Base-by-base conservation (phyloP, 92 coral and sea anemone genomes). In the Galaxea fascicularis region DNA sequence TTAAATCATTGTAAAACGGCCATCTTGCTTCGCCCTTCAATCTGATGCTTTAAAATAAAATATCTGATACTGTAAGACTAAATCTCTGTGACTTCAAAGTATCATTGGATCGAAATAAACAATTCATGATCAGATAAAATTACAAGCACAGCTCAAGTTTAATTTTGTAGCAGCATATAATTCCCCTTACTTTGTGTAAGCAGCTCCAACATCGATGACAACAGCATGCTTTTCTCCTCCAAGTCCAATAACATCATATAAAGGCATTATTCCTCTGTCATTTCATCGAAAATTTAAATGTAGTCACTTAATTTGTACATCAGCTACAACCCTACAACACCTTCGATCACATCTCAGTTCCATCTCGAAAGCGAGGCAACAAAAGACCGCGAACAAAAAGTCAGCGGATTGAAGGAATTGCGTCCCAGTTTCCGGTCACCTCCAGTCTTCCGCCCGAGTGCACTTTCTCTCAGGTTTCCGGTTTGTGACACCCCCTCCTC, bases 121-220 rank as follows among this genome's bases (percentile, higher is more conserved):
- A 35, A 35, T 35, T 35, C 41, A n/a, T n/a, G n/a, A n/a, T n/a
- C n/a, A n/a, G n/a, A n/a, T n/a, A n/a, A n/a, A n/a, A n/a, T n/a
- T n/a, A n/a, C n/a, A n/a, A n/a, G n/a, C n/a, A n/a, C n/a, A n/a
- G n/a, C n/a, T n/a, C n/a, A n/a, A n/a, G n/a, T n/a, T n/a, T n/a
- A n/a, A n/a, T n/a, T n/a, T n/a, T n/a, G n/a, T n/a, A n/a, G n/a
- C n/a, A n/a, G n/a, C n/a, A n/a, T n/a, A n/a, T n/a, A n/a, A n/a
- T n/a, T n/a, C n/a, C n/a, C n/a, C 98, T 94, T 90, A 94, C 98
- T 96, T 96, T 65, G 98, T 96, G 72, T 94, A 97, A 31, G 99
- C 98, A 11, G 93, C 92, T 63, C 99, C 99, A 51, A 97, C 94
- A 91, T 97, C 99, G 24, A 97, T 90, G 45, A 97, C 77, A 31